Evolutionary conservation across 1,140 invertebrate genomes (phyloP).

Genomic region (Physella acuta): DNA sequence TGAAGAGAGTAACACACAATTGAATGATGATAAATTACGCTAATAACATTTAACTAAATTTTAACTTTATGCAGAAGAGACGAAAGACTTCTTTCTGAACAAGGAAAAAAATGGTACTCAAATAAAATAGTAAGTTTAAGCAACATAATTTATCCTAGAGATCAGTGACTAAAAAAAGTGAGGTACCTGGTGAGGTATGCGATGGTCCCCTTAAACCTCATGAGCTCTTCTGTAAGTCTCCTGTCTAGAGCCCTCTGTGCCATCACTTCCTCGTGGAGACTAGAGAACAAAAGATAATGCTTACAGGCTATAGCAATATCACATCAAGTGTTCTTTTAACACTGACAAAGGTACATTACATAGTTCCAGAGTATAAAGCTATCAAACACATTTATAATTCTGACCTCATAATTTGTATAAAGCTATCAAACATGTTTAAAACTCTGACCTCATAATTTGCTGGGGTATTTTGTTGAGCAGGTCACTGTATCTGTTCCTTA

Average conservation of each 20-base stretch:
- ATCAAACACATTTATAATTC: not conserved
- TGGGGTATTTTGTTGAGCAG: conserved; percentile 56
- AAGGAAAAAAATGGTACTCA: too few species aligned
- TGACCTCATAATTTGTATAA: not conserved
- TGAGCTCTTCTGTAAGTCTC: conserved; percentile 58
- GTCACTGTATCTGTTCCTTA: conserved; percentile 53
- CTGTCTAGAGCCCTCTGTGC: conserved; percentile 59
- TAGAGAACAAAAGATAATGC: conserved; percentile 4
- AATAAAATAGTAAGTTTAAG: too few species aligned
- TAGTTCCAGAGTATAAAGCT: not conserved
- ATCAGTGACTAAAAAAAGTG: too few species aligned
- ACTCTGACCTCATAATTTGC: conserved; percentile 57
- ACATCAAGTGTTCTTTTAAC: too few species aligned
- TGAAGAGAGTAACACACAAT: conserved; percentile 36
- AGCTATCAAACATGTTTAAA: not conserved
- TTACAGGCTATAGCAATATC: too few species aligned
- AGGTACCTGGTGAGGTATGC: conserved; percentile 55
- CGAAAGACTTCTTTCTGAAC: too few species aligned
- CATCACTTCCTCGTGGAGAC: conserved; percentile 60
- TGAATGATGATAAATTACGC: too few species aligned
- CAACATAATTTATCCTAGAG: not conserved
- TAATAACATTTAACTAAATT: too few species aligned
- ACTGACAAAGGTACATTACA: not conserved
- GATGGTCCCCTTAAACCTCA: conserved; percentile 59
- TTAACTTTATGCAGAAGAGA: too few species aligned